Percentiles rank a stretch among this genome's conserved stretches.
These are phyloP conservation scores for Danio rerio DNA, from an alignment of 2,113 vertebrate genomes.

Conservation along the genomic window GRCz12tu NC_133188.1:41428001-41428500, in stretches of 20 bases:
- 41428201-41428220: neutral
- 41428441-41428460: neutral
- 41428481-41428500: neutral
- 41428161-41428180: neutral
- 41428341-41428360: neutral
- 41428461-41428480: neutral
- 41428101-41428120: neutral
- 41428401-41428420: neutral
- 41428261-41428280: neutral
- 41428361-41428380: constrained; percentile 5
- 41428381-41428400: constrained; percentile 8
- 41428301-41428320: constrained; percentile 29
- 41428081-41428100: neutral
- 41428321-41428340: constrained; percentile 30
- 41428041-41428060: neutral
- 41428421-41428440: neutral
- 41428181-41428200: constrained; percentile 27
- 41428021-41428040: no score
- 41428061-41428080: neutral
- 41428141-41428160: neutral
- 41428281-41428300: constrained; percentile 44
- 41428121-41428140: neutral
- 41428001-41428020: no score
- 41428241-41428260: constrained; percentile 6
- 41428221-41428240: constrained; percentile 1